Percentiles rank a stretch among this genome's conserved stretches.
Conservation (phyloP, 2,888 invertebrate genomes). For the Hypomecis punctinalis region DNA sequence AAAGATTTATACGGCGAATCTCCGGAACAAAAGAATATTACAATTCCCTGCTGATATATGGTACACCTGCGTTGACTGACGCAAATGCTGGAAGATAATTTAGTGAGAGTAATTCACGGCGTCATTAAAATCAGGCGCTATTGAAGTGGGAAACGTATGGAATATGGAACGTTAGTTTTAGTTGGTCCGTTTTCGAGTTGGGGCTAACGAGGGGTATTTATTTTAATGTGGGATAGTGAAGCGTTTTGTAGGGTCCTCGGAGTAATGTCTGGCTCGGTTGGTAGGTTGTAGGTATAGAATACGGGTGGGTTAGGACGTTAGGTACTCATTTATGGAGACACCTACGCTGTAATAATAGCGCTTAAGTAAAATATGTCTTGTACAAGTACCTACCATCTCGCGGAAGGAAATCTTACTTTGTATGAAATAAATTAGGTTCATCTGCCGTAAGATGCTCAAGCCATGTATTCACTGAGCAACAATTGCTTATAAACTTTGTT, state of each 20-base stretch:
- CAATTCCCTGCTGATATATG: constrained; percentile 53
- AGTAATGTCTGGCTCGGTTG: neutral
- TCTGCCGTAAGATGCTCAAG: too few relatives aligned
- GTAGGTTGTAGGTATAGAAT: too few relatives aligned
- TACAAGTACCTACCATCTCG: too few relatives aligned
- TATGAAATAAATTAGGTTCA: too few relatives aligned
- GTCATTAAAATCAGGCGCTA: constrained; percentile 35
- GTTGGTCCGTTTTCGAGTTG: constrained; percentile 9
- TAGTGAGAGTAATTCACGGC: constrained; percentile 30
- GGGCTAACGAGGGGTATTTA: constrained; percentile 1
- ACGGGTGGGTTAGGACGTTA: too few relatives aligned
- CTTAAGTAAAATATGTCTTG: too few relatives aligned
- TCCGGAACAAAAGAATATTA: constrained; percentile 63
- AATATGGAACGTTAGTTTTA: constrained; percentile 9
- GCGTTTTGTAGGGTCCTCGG: neutral
- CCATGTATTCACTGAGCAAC: too few relatives aligned
- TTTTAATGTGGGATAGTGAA: neutral
- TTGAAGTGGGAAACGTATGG: constrained; percentile 19
- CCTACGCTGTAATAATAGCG: too few relatives aligned
- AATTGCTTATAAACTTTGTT: too few relatives aligned
- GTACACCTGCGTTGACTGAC: constrained; percentile 54
- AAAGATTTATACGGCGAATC: constrained; percentile 62
- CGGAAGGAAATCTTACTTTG: too few relatives aligned
- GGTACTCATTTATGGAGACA: too few relatives aligned
- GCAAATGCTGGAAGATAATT: constrained; percentile 32